Base-by-base conservation (phyloP, 1,140 invertebrate genomes). In the Parapsyche elsis region DNA sequence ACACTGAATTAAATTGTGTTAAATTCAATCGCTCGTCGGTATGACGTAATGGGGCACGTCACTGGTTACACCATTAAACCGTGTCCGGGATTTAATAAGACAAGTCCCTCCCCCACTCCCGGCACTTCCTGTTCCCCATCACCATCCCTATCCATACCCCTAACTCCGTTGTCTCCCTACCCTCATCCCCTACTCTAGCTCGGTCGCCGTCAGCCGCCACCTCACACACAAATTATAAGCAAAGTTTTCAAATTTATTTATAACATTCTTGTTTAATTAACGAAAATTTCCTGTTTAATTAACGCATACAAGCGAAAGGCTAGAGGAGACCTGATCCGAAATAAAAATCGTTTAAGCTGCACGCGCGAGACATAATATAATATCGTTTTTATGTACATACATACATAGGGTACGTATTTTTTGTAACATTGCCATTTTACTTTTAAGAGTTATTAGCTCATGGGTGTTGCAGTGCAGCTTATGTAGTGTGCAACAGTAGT, bases 261-360 rank as follows among this genome's bases (percentile, higher is more conserved):
- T 83, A 83, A 83, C 78, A 83, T 83, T 83, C 81, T 79, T 83
- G 82, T 83, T 83, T 81, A 83, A 83, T 83, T 83, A 83, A 83
- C 80, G 78, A 81, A 81, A 79, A 83, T 83, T 81, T 83, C 77
- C 61, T 79, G 79, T 79, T 83, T 80, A 80, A 83, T 83, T 80
- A 79, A 80, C 79, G 81, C 77, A 78, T 71, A 82, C 78, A 82
- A 76, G 57, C 77, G 46, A n/a, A n/a, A n/a, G n/a, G n/a, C n/a
- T n/a, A n/a, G n/a, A n/a, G n/a, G n/a, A 71, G 70, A 78, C 70
- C 44, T 44, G 76, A 73, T 44, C 30, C 64, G 44, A 44, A 44
- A 77, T 46, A 70, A 80, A 61, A 64, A 80, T 76, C 10, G 10
- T 16, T 14, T 16, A 53, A 12, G 49, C 49, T 16, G 45, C 45